These are phyloP conservation scores for Muscicapa adusta DNA, from an alignment of 2,113 vertebrate species.

Conservation along the genomic window DNA sequence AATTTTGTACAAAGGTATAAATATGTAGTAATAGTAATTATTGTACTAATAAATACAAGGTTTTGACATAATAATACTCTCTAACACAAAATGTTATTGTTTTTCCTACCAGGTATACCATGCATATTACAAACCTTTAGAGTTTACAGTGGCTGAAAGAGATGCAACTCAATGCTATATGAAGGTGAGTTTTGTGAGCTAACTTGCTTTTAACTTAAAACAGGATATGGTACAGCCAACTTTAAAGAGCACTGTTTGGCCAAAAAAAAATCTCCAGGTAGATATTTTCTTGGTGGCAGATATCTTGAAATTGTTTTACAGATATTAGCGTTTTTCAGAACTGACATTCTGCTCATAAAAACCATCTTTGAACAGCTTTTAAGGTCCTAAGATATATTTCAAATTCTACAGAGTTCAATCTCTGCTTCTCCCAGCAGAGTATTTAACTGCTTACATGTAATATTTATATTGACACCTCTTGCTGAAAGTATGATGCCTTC, in stretches of 20 bases:
- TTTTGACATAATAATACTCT: background rate
- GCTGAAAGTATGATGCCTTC: background rate
- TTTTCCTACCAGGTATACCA: constrained; percentile 84
- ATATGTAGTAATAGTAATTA: background rate
- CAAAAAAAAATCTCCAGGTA: background rate
- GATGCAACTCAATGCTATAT: constrained; percentile 89
- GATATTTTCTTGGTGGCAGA: background rate
- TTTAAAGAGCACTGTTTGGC: background rate
- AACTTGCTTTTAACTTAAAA: background rate
- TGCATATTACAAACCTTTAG: constrained; percentile 92
- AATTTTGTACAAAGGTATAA: background rate
- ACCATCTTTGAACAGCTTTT: background rate
- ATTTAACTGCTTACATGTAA: background rate
- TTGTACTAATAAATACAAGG: background rate
- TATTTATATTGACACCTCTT: background rate
- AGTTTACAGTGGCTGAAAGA: constrained; percentile 86
- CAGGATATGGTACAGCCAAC: background rate
- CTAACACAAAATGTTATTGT: background rate
- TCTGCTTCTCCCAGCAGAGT: background rate
- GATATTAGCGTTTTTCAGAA: background rate
- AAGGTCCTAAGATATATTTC: background rate
- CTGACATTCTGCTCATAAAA: background rate
- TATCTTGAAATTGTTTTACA: background rate
- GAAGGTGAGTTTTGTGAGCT: constrained; percentile 78
- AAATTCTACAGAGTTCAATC: background rate